These are phyloP conservation scores for Acholoe squamosa DNA, from an alignment of 2,888 invertebrate species.

Conservation along the genomic window DNA sequence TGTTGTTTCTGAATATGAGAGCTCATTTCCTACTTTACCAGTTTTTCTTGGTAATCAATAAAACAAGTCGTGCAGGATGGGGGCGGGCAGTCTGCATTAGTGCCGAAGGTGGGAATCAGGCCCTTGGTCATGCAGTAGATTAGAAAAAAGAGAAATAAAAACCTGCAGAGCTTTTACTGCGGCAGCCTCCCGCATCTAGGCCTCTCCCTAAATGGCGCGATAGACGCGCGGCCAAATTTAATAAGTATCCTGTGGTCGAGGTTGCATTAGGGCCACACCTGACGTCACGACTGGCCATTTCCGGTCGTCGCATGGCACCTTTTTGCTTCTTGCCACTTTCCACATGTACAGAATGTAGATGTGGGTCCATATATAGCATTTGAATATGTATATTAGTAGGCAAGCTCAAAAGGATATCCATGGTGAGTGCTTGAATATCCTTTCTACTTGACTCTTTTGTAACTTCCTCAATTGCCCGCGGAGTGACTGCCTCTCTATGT, in stretches of 20 bases:
- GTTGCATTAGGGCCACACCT: neutral
- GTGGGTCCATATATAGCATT: too few species aligned
- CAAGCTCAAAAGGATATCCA: too few species aligned
- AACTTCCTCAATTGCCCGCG: too few species aligned
- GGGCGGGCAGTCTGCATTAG: neutral
- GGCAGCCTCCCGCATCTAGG: neutral
- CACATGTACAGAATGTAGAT: too few species aligned
- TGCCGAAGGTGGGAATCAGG: neutral
- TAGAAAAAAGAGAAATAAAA: neutral
- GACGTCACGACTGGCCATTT: neutral
- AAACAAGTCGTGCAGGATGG: neutral
- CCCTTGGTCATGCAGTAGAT: neutral
- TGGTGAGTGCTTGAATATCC: too few species aligned
- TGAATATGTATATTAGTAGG: too few species aligned
- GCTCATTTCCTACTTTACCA: neutral
- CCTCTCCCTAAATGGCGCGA: neutral
- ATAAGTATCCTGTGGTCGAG: slow-evolving; percentile 9
- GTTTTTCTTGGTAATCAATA: slow-evolving; percentile 7
- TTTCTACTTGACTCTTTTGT: too few species aligned
- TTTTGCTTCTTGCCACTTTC: too few species aligned
- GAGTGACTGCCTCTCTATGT: too few species aligned
- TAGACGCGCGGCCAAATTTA: slow-evolving; percentile 13
- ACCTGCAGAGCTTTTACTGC: neutral
- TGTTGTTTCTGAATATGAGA: neutral
- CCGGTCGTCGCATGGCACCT: too few species aligned